These are phyloP conservation scores for Drosophila neocordata DNA, from an alignment of 1,140 invertebrate species.

Conservation along the genomic window DNA sequence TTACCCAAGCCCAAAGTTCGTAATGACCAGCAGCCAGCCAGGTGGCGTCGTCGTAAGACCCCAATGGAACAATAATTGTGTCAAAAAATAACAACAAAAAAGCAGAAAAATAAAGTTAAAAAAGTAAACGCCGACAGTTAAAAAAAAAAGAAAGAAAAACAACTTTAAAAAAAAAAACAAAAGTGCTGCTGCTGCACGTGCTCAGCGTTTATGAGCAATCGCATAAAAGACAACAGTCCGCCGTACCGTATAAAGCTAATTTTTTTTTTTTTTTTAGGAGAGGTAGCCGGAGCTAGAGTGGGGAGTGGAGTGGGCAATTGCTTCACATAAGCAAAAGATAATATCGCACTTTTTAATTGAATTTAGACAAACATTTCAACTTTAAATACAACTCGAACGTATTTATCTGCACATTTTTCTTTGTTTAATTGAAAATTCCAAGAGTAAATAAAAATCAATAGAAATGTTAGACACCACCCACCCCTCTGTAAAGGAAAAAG, in stretches of 20 bases:
- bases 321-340: slow-evolving; percentile 39
- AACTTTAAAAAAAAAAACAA: not conserved
- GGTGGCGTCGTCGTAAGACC: slow-evolving; percentile 34
- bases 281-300: not conserved
- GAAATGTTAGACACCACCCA: not conserved
- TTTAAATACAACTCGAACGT: not conserved
- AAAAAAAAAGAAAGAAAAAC: slow-evolving; percentile 19
- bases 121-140: slow-evolving; percentile 50
- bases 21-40: slow-evolving; percentile 54
- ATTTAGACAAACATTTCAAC: slow-evolving; percentile 3
- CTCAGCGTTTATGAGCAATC: slow-evolving; percentile 30
- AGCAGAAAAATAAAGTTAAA: slow-evolving; percentile 12
- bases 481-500: not conserved
- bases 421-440: slow-evolving; percentile 8
- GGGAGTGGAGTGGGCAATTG: slow-evolving; percentile 24
- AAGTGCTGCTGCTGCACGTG: slow-evolving; percentile 57
- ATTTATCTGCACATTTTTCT: slow-evolving; percentile 1
- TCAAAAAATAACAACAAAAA: slow-evolving; percentile 40
- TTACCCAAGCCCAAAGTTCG: slow-evolving; percentile 51
- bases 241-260: not conserved
- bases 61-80: slow-evolving; percentile 52
- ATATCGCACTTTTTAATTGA: slow-evolving; percentile 6
- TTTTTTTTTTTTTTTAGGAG: no score
- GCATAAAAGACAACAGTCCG: slow-evolving; percentile 18
- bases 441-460: not conserved